phyloP scores from a whole-genome alignment of 2,113 vertebrate genomes.

The Tamias sibiricus region DNA sequence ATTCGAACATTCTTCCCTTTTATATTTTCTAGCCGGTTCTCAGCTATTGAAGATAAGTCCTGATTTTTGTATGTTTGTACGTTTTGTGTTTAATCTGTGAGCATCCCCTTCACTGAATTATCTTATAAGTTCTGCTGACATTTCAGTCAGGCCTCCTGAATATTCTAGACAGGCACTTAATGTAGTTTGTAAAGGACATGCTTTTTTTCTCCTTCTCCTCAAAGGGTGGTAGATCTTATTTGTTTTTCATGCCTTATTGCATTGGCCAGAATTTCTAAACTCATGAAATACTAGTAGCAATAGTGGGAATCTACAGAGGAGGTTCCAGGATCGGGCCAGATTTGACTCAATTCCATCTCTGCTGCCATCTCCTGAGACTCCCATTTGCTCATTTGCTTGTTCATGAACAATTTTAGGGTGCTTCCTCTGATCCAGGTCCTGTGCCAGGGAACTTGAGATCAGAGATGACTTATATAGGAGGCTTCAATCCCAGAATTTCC shows the following conservation, averaged over 20 bases:
- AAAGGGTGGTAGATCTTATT: constrained; percentile 23
- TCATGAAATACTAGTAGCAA: neutral
- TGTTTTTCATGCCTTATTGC: constrained; percentile 73
- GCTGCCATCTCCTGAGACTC: neutral
- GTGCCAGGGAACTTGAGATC: neutral
- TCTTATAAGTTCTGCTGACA: neutral
- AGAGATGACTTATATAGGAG: neutral
- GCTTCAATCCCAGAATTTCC: neutral
- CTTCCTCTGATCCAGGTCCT: neutral
- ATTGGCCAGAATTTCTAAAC: constrained; percentile 18
- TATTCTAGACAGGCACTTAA: constrained; percentile 10
- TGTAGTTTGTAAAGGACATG: neutral
- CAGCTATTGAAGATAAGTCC: neutral
- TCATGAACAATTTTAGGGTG: neutral
- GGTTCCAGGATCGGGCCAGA: neutral
- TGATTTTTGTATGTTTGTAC: constrained; percentile 13
- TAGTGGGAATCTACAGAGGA: neutral
- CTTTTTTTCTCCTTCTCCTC: constrained; percentile 14
- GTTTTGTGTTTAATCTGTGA: constrained; percentile 22
- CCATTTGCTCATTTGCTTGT: neutral
- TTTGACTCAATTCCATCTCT: neutral
- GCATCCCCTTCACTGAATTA: neutral
- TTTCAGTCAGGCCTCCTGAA: constrained; percentile 24
- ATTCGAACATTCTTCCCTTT: constrained; percentile 31
- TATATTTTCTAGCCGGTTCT: constrained; percentile 57